Conservation (phyloP, 2,113 vertebrate genomes). For the Noturus placidus region DNA sequence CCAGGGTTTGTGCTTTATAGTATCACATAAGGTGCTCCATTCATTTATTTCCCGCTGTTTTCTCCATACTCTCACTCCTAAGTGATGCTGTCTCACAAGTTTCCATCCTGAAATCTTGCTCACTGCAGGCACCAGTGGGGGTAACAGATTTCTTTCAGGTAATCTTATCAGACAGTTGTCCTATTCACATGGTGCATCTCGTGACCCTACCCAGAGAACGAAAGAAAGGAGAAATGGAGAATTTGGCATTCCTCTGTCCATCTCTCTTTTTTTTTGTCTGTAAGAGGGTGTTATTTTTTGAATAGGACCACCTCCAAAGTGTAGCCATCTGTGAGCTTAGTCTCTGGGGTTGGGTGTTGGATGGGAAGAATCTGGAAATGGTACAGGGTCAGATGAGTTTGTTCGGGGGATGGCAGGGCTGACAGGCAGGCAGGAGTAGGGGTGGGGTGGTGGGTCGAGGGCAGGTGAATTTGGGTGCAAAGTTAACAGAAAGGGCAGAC, state of each 20-base stretch:
- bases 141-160: conserved; percentile 56
- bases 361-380: conserved; percentile 29
- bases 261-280: conserved; percentile 30
- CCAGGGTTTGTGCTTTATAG: conserved; percentile 30
- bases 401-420: conserved; percentile 19
- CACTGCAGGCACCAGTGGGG: conserved; percentile 44
- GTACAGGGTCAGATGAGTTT: conserved; percentile 33
- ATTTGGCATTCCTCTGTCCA: conserved; percentile 48
- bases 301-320: conserved; percentile 51
- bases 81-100: conserved; percentile 45
- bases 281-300: conserved; percentile 48
- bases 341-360: conserved; percentile 41
- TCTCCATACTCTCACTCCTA: conserved; percentile 18
- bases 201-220: conserved; percentile 47
- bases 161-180: conserved; percentile 68
- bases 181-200: conserved; percentile 63
- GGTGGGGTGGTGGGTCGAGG: neutral
- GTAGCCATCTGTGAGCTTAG: conserved; percentile 39
- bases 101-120: conserved; percentile 39
- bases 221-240: conserved; percentile 44
- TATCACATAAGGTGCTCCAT: conserved; percentile 27
- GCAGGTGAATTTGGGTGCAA: conserved; percentile 49
- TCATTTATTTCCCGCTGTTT: conserved; percentile 27
- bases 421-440: conserved; percentile 38
- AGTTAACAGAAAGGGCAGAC: conserved; percentile 51